Evolutionary conservation across 2,797 vertebrate genomes (phyloP).

Genomic region (Sphenopsis melanotis): DNA sequence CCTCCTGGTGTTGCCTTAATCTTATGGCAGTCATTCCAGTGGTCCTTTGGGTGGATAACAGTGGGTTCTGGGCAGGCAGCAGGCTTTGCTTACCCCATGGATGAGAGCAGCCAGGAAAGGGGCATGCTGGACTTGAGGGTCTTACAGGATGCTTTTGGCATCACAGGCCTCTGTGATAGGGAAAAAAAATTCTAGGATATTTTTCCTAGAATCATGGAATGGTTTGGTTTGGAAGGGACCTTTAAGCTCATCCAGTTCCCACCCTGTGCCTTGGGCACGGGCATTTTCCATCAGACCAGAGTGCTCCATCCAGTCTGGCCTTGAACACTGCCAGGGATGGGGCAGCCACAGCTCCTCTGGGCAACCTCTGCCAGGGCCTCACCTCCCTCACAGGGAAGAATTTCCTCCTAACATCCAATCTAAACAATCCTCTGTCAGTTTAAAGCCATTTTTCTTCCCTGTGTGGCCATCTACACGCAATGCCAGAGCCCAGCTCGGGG

Average conservation of each 20-base stretch:
- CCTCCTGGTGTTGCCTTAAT: background rate
- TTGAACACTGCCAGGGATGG: background rate
- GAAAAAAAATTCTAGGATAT: background rate
- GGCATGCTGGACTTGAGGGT: background rate
- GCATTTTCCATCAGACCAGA: background rate
- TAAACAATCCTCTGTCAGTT: background rate
- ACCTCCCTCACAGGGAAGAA: background rate
- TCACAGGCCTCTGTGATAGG: background rate
- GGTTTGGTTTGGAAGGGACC: background rate
- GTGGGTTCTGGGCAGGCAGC: background rate
- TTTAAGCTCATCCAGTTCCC: background rate
- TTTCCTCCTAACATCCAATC: background rate
- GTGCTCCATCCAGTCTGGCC: background rate
- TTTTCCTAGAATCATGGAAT: background rate
- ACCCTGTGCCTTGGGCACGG: background rate
- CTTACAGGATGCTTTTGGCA: background rate
- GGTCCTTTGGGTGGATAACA: background rate
- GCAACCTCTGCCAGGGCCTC: background rate
- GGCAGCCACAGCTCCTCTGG: background rate
- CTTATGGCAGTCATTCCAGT: background rate
- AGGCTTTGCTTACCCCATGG: background rate
- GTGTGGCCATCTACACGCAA: accelerated
- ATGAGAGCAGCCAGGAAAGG: background rate
- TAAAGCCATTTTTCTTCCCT: background rate
- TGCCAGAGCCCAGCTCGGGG: background rate